Evolutionary conservation across 1,140 invertebrate species (phyloP), one percentile per base, ranked within the genome.

Genomic region (Paralvinella palmiformis): DNA sequence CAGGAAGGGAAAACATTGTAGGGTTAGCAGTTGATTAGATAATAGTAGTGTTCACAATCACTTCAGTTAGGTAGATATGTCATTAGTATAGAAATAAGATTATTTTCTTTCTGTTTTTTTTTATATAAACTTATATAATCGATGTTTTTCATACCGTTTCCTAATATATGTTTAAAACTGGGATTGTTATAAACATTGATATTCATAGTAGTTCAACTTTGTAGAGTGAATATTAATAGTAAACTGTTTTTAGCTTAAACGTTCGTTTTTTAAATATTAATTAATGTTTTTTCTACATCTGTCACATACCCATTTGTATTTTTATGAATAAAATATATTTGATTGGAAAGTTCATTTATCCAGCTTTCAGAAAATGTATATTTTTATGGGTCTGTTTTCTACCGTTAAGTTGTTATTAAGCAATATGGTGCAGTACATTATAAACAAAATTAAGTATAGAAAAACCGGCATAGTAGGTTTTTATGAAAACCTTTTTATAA

Each of bases 351-450:
- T 24, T 48, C 10, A 48, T 48, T 48, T 48, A 48, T 48, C 27
- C 44, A 48, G 44, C 44, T 10, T 48, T 48, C 44, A 48, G 44
- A 48, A 48, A 48, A 48, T 48, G 10, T 48, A 48, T 48, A 48
- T n/a, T n/a, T n/a, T n/a, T n/a, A n/a, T n/a, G n/a, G 44, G 44
- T 48, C 44, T 48, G 27, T 48, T 24, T 48, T 24, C 27, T 48
- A 48, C 44, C 3, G 10, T 48, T 48, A 48, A 20, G n/a, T 24
- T 3, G 44, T 48, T 48, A 48, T 48, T 48, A 2, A 24, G 44
- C 10, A 48, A 48, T 48, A n/a, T 10, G 2, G n/a, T 48, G 27
- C 44, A 2, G 44, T n/a, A n/a, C n/a, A n/a, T n/a, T n/a, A n/a
- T n/a, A n/a, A n/a, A n/a, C n/a, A n/a, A n/a, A n/a, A n/a, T n/a